phyloP scores from a whole-genome alignment of 23 tunicate species.

The Ascidia mentula region DNA sequence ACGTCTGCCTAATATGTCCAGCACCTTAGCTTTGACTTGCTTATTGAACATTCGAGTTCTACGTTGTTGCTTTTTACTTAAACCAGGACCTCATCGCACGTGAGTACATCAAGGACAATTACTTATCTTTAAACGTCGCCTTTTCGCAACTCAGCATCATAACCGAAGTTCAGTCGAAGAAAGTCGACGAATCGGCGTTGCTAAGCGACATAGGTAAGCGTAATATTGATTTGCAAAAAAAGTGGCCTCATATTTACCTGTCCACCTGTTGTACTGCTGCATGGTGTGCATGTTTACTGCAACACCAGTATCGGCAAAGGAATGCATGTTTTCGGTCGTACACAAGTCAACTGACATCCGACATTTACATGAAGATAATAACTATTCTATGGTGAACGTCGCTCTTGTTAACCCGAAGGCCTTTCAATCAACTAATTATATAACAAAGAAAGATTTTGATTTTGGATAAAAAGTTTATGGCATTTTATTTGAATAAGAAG shows the following conservation, averaged over 20 bases:
- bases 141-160: constrained; percentile 22
- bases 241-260: background rate
- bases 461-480: too few relatives aligned
- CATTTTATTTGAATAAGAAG: too few relatives aligned
- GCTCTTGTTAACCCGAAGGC: too few relatives aligned
- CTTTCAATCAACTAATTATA: too few relatives aligned
- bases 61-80: too few relatives aligned
- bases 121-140: constrained; percentile 23
- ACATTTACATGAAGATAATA: too few relatives aligned
- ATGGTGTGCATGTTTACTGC: background rate
- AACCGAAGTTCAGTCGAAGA: constrained; percentile 21
- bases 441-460: too few relatives aligned
- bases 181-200: constrained; percentile 32
- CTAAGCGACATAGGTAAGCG: constrained; percentile 51
- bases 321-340: background rate
- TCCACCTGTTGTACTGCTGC: background rate
- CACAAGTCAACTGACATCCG: background rate
- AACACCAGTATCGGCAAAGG: background rate
- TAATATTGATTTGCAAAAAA: background rate
- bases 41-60: too few relatives aligned
- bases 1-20: too few relatives aligned
- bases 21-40: too few relatives aligned
- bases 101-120: constrained; percentile 3
- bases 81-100: background rate
- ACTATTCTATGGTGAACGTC: too few relatives aligned